Conservation (phyloP, 1,140 invertebrate species). For the Helicorthomorpha holstii region DNA sequence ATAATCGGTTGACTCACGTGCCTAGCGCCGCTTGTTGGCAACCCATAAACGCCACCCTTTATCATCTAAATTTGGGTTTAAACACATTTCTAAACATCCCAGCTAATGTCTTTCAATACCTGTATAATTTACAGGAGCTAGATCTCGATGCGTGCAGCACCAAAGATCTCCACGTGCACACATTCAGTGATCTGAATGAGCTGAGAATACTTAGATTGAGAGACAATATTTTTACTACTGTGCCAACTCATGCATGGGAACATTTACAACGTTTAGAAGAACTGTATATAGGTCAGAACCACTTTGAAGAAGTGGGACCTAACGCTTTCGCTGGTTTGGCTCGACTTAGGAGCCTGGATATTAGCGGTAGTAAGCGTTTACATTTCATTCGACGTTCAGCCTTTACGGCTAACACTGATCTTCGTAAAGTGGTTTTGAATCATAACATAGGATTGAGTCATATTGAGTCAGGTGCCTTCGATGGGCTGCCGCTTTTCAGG, state of each 20-base stretch:
- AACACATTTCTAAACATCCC: constrained; percentile 57
- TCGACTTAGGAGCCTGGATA: constrained; percentile 53
- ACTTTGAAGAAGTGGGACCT: constrained; percentile 43
- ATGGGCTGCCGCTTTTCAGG: constrained; percentile 54
- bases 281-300: constrained; percentile 62
- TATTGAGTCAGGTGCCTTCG: constrained; percentile 53
- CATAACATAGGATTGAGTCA: constrained; percentile 51
- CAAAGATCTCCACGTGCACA: constrained; percentile 49
- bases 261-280: constrained; percentile 55
- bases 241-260: constrained; percentile 47
- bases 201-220: constrained; percentile 54
- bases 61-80: constrained; percentile 54
- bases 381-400: constrained; percentile 51
- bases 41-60: constrained; percentile 43
- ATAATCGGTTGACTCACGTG: constrained; percentile 59
- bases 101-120: constrained; percentile 52
- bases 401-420: constrained; percentile 57
- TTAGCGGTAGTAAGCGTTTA: constrained; percentile 52
- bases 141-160: constrained; percentile 62
- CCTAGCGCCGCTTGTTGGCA: constrained; percentile 38
- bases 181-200: constrained; percentile 53
- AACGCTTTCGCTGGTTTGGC: constrained; percentile 56
- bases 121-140: constrained; percentile 51
- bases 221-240: constrained; percentile 50
- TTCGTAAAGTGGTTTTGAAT: constrained; percentile 54